These are phyloP conservation scores for Atta texana DNA, from an alignment of 1,140 invertebrate genomes.

Conservation along the genomic window DNA sequence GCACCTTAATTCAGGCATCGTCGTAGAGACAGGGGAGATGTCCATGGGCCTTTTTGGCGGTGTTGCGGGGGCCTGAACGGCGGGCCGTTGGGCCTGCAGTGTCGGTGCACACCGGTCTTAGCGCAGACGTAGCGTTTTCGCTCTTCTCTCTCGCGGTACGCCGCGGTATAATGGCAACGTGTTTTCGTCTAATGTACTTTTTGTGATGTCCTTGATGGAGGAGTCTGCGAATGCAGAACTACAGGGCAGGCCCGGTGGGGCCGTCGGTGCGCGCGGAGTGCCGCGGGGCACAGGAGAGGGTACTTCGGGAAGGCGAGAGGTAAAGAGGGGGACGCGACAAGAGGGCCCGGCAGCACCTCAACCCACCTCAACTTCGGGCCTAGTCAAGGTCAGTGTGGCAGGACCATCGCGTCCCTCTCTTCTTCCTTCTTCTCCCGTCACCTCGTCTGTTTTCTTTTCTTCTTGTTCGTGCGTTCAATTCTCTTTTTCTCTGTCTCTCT, in stretches of 20 bases:
- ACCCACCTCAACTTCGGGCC: slow-evolving; percentile 84
- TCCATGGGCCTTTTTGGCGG: slow-evolving; percentile 71
- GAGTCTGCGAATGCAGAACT: slow-evolving; percentile 87
- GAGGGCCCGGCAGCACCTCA: slow-evolving; percentile 82
- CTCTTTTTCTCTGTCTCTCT: slow-evolving; percentile 46
- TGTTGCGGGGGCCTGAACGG: slow-evolving; percentile 70
- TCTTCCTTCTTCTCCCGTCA: slow-evolving; percentile 62
- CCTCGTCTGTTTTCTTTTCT: slow-evolving; percentile 56
- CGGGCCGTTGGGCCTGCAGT: slow-evolving; percentile 55
- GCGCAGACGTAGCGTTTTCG: slow-evolving; percentile 76
- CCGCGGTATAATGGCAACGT: slow-evolving; percentile 84
- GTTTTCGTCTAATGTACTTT: slow-evolving; percentile 87
- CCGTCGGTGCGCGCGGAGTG: slow-evolving; percentile 53
- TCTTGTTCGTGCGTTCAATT: slow-evolving; percentile 23
- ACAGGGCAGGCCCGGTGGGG: slow-evolving; percentile 79
- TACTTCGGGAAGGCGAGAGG: slow-evolving; percentile 7
- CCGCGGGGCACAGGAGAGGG: slow-evolving; percentile 34
- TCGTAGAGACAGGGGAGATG: slow-evolving; percentile 67
- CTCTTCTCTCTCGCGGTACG: slow-evolving; percentile 73
- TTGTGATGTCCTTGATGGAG: slow-evolving; percentile 86
- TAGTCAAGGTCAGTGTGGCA: slow-evolving; percentile 85
- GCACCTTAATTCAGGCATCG: slow-evolving; percentile 72
- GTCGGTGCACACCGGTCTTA: slow-evolving; percentile 60
- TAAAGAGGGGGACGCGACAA: slow-evolving; percentile 73
- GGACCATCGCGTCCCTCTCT: slow-evolving; percentile 69